Evolutionary conservation across 1,140 invertebrate genomes (phyloP).

Genomic region (Leguminivora glycinivorella): DNA sequence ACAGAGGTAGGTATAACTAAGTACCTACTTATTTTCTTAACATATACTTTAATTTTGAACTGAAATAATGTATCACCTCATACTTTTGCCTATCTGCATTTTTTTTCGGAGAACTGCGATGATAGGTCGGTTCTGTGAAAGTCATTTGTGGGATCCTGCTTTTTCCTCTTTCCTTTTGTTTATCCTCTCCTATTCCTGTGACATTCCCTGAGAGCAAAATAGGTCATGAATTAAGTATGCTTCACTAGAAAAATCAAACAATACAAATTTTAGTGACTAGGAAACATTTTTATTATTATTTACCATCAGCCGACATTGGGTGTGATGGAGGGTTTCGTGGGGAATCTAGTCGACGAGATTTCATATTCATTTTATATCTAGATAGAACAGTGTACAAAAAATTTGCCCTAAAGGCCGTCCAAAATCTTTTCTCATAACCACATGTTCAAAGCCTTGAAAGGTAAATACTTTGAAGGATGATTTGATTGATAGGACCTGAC

Average conservation of each 20-base stretch:
- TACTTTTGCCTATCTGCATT: neutral
- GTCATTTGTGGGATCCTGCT: neutral
- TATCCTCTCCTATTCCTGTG: neutral
- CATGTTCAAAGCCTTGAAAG: neutral
- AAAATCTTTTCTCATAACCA: neutral
- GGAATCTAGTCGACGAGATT: neutral
- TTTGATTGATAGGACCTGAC: neutral
- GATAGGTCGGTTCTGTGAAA: neutral
- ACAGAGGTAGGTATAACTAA: too few species aligned
- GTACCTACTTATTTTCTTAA: too few species aligned
- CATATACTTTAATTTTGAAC: too few species aligned
- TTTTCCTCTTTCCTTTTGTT: neutral
- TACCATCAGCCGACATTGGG: neutral
- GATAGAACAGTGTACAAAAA: neutral
- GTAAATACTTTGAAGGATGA: neutral
- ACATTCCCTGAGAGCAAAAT: neutral
- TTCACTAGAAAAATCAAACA: too few species aligned
- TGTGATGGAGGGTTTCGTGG: neutral
- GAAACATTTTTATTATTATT: too few species aligned
- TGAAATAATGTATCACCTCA: neutral
- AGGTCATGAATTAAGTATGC: too few species aligned
- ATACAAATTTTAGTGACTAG: too few species aligned
- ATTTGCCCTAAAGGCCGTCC: neutral
- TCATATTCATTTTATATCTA: conserved; percentile 15
- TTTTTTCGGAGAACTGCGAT: neutral